A percentile compares a stretch with the other conserved stretches of the same genome.
These are phyloP conservation scores for Lordiphosa collinella DNA, from an alignment of 1,140 invertebrate species.

Conservation along the genomic window DNA sequence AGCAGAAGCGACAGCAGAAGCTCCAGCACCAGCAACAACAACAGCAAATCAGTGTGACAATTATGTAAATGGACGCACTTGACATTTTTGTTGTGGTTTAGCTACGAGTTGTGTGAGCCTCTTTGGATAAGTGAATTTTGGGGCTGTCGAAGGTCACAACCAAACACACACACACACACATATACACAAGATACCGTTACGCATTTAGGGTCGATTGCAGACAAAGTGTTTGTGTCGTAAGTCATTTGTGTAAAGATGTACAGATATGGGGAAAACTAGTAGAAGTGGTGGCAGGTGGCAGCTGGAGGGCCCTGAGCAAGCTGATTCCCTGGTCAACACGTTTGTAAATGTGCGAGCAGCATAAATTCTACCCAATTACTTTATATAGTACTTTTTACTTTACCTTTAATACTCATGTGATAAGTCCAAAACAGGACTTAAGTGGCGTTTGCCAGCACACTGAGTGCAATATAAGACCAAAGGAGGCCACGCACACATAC, in stretches of 20 bases:
- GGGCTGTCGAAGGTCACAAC: slow-evolving; percentile 60
- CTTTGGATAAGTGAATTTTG: slow-evolving; percentile 59
- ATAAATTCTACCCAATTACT: too few species aligned
- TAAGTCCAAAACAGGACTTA: too few species aligned
- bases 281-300: too few species aligned
- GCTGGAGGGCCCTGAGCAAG: too few species aligned
- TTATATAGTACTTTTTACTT: too few species aligned
- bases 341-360: too few species aligned
- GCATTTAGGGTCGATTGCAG: slow-evolving; percentile 57
- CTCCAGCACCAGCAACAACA: slow-evolving; percentile 24
- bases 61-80: slow-evolving; percentile 75
- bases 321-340: too few species aligned
- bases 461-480: too few species aligned
- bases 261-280: too few species aligned
- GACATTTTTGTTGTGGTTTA: slow-evolving; percentile 9
- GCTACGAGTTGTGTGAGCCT: slow-evolving; percentile 30
- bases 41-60: slow-evolving; percentile 65
- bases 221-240: slow-evolving; percentile 59
- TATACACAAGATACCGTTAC: slow-evolving; percentile 56
- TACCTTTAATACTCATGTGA: too few species aligned
- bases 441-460: too few species aligned
- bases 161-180: slow-evolving; percentile 3
- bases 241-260: slow-evolving; percentile 42
- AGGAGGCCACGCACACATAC: too few species aligned
- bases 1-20: not conserved